These are phyloP conservation scores for Cyanocitta stelleri DNA, from an alignment of 2,113 vertebrate species.

Conservation along the genomic window DNA sequence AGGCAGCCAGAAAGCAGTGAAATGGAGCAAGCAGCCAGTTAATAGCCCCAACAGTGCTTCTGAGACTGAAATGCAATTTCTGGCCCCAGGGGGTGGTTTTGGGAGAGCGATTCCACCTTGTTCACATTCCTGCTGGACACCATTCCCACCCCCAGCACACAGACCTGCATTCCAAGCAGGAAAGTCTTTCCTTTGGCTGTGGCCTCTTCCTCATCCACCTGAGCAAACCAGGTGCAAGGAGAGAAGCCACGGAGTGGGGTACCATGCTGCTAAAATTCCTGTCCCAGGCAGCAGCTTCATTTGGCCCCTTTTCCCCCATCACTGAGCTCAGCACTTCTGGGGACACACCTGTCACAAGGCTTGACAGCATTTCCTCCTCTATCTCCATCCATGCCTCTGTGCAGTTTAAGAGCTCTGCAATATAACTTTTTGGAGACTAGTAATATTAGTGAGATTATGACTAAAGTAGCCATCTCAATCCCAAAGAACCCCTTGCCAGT, in stretches of 20 bases:
- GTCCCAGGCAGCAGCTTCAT: not conserved
- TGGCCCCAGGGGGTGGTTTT: not conserved
- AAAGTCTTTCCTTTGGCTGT: not conserved
- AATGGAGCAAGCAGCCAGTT: not conserved
- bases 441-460: not conserved
- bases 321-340: not conserved
- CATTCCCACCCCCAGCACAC: not conserved
- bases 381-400: not conserved
- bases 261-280: not conserved
- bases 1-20: not conserved
- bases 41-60: not conserved
- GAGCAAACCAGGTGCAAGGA: not conserved
- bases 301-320: not conserved
- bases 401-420: not conserved
- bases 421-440: not conserved
- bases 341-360: fast-evolving
- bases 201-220: not conserved
- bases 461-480: not conserved
- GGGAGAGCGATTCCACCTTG: not conserved
- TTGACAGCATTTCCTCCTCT: not conserved
- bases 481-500: not conserved
- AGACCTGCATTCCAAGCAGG: fast-evolving
- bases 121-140: not conserved
- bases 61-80: not conserved
- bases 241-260: not conserved